Evolutionary conservation across 2,888 invertebrate genomes (phyloP).

Genomic region (Dermolepida albohirtum): DNA sequence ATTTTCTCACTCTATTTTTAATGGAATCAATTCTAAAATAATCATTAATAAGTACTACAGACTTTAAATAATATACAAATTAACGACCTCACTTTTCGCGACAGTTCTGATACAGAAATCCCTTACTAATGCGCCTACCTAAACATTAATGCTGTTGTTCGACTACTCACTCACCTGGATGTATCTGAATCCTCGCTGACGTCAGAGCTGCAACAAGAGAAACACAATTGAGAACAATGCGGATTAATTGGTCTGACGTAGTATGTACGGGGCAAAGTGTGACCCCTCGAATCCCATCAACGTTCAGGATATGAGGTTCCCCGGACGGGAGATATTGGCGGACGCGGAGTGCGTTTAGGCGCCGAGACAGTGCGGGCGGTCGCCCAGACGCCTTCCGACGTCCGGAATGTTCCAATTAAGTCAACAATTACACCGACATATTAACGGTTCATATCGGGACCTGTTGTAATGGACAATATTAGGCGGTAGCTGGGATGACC

Average conservation of each 20-base stretch:
- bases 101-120: too few species aligned
- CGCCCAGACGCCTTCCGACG: constrained; percentile 21
- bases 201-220: constrained; percentile 59
- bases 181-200: constrained; percentile 53
- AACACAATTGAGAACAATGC: constrained; percentile 53
- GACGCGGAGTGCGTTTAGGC: constrained; percentile 12
- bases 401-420: constrained; percentile 40
- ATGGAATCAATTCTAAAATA: too few species aligned
- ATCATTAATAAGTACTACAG: too few species aligned
- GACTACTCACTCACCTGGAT: constrained; percentile 57
- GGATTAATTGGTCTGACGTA: constrained; percentile 49
- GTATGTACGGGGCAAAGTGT: neutral
- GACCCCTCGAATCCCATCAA: constrained; percentile 43
- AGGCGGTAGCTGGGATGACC: constrained; percentile 13
- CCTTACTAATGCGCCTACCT: too few species aligned
- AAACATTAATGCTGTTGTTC: constrained; percentile 9
- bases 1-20: too few species aligned
- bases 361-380: constrained; percentile 1
- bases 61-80: too few species aligned
- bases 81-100: too few species aligned
- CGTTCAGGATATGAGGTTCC: constrained; percentile 44
- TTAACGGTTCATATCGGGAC: constrained; percentile 4
- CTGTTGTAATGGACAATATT: constrained; percentile 15
- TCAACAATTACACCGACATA: constrained; percentile 32
- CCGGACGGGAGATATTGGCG: constrained; percentile 40